Evolutionary conservation across 2,113 vertebrate species (phyloP).

Genomic region (Tragelaphus scriptus): DNA sequence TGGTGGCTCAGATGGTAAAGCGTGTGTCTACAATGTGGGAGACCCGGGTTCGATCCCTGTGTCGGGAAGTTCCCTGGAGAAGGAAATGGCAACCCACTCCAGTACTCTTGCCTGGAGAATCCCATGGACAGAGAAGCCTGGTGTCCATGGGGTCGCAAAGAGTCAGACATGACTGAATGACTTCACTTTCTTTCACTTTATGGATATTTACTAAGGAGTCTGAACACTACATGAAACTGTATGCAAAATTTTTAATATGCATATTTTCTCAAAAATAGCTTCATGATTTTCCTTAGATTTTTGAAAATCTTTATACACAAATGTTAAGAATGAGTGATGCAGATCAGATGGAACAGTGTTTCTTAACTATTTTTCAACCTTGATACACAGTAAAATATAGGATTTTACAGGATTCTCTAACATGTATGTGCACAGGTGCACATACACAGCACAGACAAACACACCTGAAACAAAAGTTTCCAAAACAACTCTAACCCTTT

Average conservation of each 20-base stretch:
- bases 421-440: fast-evolving
- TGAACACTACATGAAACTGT: neutral
- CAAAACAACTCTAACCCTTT: neutral
- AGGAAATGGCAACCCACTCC: too few relatives aligned
- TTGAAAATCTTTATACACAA: neutral
- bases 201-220: neutral
- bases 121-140: too few relatives aligned
- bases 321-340: neutral
- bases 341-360: neutral
- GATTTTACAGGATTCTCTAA: neutral
- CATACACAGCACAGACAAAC: neutral
- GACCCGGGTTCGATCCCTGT: too few relatives aligned
- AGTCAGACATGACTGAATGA: too few relatives aligned
- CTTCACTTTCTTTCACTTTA: neutral
- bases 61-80: too few relatives aligned
- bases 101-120: too few relatives aligned
- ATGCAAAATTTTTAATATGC: neutral
- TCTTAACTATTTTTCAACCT: neutral
- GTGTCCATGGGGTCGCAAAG: too few relatives aligned
- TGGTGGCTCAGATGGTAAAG: too few relatives aligned
- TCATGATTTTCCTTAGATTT: neutral
- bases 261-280: neutral
- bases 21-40: too few relatives aligned
- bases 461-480: neutral
- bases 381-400: neutral